These are phyloP conservation scores for Rhadina sibilatrix DNA, from an alignment of 2,113 vertebrate species.

Conservation along the genomic window DNA sequence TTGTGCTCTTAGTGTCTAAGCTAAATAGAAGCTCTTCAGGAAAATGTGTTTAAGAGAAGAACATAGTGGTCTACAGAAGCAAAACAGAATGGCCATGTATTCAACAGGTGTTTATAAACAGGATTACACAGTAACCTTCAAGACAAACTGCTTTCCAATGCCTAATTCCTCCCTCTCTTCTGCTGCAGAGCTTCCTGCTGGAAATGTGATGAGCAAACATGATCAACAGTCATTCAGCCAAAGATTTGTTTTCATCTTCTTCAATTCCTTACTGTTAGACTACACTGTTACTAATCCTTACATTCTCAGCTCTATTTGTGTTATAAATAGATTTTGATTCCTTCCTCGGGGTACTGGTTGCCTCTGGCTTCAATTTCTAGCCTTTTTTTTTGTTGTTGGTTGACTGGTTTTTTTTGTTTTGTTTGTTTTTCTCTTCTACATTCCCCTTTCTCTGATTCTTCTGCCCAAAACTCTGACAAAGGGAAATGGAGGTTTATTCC, in stretches of 20 bases:
- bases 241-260: not conserved
- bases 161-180: not conserved
- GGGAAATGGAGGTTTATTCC: not conserved
- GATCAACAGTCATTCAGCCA: not conserved
- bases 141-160: not conserved
- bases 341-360: not conserved
- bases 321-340: not conserved
- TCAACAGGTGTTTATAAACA: not conserved
- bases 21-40: not conserved
- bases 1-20: not conserved
- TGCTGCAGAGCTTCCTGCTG: not conserved
- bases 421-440: not conserved
- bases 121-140: not conserved
- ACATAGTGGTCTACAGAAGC: not conserved
- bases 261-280: not conserved
- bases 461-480: not conserved
- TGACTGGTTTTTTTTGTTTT: not conserved
- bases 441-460: not conserved
- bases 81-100: not conserved
- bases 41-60: not conserved
- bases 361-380: not conserved
- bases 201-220: not conserved
- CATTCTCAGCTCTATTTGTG: not conserved
- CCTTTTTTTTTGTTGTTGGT: not conserved
- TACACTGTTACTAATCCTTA: not conserved